phyloP scores from a whole-genome alignment of 30 jellyfish, hydroid and myxozoan genomes.

The Haliclystus octoradiatus region DNA sequence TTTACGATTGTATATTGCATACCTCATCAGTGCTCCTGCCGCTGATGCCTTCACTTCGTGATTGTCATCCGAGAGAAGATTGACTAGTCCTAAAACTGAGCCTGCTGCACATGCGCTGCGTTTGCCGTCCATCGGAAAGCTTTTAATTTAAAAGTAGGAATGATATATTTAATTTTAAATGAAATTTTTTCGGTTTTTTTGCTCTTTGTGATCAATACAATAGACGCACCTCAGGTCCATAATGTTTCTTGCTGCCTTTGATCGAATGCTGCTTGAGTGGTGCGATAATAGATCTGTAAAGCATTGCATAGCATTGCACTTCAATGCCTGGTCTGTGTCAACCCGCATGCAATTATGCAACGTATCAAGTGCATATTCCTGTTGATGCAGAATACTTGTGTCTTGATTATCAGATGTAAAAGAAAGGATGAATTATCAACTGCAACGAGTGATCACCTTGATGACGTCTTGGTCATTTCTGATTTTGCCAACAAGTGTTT shows the following conservation, averaged over 20 bases:
- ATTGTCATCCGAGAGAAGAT: conserved; percentile 47
- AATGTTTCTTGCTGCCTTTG: conserved; percentile 90
- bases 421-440: neutral
- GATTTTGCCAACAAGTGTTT: conserved; percentile 46
- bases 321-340: conserved; percentile 59
- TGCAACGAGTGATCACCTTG: conserved; percentile 32
- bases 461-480: conserved; percentile 73
- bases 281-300: conserved; percentile 40
- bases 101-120: conserved; percentile 84
- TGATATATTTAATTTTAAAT: neutral
- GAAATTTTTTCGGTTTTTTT: too few relatives aligned
- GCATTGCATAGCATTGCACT: conserved; percentile 57
- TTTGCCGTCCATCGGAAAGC: conserved; percentile 91
- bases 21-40: conserved; percentile 95
- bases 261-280: conserved; percentile 25
- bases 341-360: conserved; percentile 79
- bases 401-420: neutral
- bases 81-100: conserved; percentile 40
- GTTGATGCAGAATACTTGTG: neutral
- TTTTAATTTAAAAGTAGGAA: conserved; percentile 1
- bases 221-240: conserved; percentile 78
- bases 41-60: conserved; percentile 57
- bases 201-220: too few relatives aligned
- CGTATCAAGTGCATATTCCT: conserved; percentile 67
- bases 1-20: conserved; percentile 3